These are phyloP conservation scores for Probosciger aterrimus DNA, from an alignment of 2,113 vertebrate genomes.

Conservation along the genomic window DNA sequence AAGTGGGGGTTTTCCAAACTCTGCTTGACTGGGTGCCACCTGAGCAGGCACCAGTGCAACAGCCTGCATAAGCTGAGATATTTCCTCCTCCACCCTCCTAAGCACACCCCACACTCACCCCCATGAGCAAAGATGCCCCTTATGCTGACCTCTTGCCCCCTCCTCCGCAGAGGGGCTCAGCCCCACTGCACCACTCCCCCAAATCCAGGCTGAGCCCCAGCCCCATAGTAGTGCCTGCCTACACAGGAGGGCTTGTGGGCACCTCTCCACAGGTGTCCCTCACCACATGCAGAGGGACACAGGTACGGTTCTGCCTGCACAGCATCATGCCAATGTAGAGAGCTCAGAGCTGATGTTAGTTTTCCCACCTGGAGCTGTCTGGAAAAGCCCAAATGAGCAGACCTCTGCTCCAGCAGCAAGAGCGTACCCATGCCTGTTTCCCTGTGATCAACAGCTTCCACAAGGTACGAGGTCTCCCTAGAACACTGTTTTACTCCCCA, in stretches of 20 bases:
- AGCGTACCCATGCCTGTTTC: neutral
- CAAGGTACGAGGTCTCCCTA: neutral
- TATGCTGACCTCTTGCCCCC: neutral
- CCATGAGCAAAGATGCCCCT: neutral
- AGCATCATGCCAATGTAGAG: neutral
- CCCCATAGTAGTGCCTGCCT: neutral
- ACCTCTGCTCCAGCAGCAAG: neutral
- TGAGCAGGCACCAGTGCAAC: neutral
- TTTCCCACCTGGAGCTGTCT: neutral
- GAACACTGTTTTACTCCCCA: neutral
- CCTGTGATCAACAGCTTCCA: neutral
- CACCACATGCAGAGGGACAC: neutral
- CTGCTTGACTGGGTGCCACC: neutral
- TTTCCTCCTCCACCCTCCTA: neutral
- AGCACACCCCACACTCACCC: neutral
- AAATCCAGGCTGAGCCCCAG: neutral
- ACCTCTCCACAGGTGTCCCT: neutral
- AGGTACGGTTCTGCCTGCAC: neutral
- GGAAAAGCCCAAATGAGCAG: neutral
- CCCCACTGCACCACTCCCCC: neutral
- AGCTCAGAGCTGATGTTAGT: neutral
- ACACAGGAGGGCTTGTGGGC: accelerated
- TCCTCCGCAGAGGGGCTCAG: neutral
- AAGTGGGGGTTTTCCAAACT: neutral
- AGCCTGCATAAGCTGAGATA: neutral